Conservation (phyloP, 2,888 invertebrate genomes). For the Pyrrhosoma nymphula region DNA sequence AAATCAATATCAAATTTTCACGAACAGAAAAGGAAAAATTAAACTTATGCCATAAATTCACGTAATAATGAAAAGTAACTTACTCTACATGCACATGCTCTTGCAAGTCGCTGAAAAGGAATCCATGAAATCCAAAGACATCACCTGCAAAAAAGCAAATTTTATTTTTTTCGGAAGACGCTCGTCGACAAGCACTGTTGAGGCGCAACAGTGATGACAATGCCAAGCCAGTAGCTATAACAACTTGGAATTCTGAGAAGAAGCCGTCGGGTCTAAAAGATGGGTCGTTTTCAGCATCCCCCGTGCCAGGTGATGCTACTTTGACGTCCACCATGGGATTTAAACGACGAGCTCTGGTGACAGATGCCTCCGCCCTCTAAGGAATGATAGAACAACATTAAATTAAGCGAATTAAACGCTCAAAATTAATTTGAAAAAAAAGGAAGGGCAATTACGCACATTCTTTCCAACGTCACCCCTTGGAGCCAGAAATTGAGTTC, state of each 20-base stretch:
- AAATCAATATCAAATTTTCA: no score
- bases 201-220: constrained; percentile 87
- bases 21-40: no score
- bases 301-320: constrained; percentile 80
- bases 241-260: constrained; percentile 88
- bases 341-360: constrained; percentile 88
- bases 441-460: constrained; percentile 78
- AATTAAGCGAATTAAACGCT: neutral
- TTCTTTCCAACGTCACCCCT: constrained; percentile 88
- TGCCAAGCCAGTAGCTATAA: constrained; percentile 88
- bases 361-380: constrained; percentile 91
- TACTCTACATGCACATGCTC: constrained; percentile 90
- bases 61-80: constrained; percentile 75
- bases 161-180: constrained; percentile 77
- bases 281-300: constrained; percentile 81
- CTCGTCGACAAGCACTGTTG: constrained; percentile 86
- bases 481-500: constrained; percentile 91
- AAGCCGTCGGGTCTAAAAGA: constrained; percentile 83
- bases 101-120: constrained; percentile 92
- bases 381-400: constrained; percentile 71
- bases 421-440: neutral
- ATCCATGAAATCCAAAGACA: constrained; percentile 96
- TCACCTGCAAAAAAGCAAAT: constrained; percentile 94
- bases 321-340: constrained; percentile 96
- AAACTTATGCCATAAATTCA: no score